Conservation (phyloP, 2,113 vertebrate genomes). For the Engraulis encrasicolus region DNA sequence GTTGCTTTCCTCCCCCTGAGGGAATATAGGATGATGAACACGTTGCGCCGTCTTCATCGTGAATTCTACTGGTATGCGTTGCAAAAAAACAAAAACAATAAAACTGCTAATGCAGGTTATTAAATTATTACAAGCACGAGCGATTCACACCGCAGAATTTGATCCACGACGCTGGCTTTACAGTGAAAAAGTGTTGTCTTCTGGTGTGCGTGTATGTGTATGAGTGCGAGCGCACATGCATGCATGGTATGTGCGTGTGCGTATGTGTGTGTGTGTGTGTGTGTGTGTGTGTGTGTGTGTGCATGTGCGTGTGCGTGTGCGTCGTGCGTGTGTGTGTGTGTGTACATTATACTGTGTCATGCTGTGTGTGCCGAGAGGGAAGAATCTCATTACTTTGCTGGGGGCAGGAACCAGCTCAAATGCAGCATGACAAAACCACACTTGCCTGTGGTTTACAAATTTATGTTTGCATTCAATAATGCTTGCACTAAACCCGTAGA, state of each 20-base stretch:
- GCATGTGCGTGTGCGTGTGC: too few relatives aligned
- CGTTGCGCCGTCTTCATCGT: not conserved
- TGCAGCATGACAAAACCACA: not conserved
- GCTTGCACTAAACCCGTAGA: not conserved
- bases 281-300: too few relatives aligned
- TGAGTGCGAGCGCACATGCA: too few relatives aligned
- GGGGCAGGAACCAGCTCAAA: not conserved
- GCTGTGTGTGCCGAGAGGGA: not conserved
- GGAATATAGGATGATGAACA: not conserved
- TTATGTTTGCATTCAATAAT: not conserved
- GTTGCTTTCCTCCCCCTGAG: too few relatives aligned
- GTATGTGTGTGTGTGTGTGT: too few relatives aligned
- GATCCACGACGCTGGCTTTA: not conserved
- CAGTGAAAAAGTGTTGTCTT: not conserved
- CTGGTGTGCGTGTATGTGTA: too few relatives aligned
- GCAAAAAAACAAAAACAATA: too few relatives aligned
- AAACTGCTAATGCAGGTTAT: not conserved
- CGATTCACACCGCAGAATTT: not conserved
- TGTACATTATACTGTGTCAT: too few relatives aligned
- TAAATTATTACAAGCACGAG: not conserved
- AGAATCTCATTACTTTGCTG: conserved; percentile 8
- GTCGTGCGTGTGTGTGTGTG: too few relatives aligned
- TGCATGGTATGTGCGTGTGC: too few relatives aligned
- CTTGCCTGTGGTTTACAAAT: not conserved
- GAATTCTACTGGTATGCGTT: not conserved